Conservation (phyloP, 2,113 vertebrate genomes). For the Miniopterus natalensis region DNA sequence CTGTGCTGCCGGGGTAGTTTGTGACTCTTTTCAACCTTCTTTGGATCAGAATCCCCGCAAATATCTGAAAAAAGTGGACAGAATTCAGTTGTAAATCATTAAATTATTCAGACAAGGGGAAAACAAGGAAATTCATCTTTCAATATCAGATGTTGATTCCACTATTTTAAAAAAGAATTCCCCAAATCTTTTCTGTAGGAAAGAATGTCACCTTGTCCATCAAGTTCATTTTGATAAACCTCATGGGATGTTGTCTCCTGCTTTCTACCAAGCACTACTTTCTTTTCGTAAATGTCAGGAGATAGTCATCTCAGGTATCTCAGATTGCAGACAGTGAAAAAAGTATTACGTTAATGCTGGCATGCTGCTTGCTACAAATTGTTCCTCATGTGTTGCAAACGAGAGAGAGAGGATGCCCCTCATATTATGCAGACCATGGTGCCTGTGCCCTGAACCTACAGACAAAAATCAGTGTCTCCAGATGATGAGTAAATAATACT, state of each 20-base stretch:
- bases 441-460: conserved; percentile 95
- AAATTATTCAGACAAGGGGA: conserved; percentile 84
- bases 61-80: conserved; percentile 90
- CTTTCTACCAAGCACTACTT: conserved; percentile 94
- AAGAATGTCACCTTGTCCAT: conserved; percentile 82
- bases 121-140: conserved; percentile 79
- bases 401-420: conserved; percentile 95
- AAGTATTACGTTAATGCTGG: conserved; percentile 94
- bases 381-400: conserved; percentile 95
- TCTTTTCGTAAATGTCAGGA: conserved; percentile 95
- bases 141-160: conserved; percentile 81
- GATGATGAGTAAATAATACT: conserved; percentile 96
- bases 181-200: conserved; percentile 79
- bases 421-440: conserved; percentile 92
- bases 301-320: conserved; percentile 93
- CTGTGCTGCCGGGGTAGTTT: conserved; percentile 82
- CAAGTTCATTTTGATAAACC: conserved; percentile 92
- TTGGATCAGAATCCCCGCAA: conserved; percentile 83
- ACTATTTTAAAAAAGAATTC: conserved; percentile 73
- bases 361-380: conserved; percentile 94
- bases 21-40: conserved; percentile 83
- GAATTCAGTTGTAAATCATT: conserved; percentile 90
- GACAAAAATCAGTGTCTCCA: conserved; percentile 96
- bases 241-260: conserved; percentile 93
- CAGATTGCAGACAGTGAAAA: conserved; percentile 94